phyloP scores from a whole-genome alignment of 2,888 invertebrate genomes.

The Oscheius myriophilus region DNA sequence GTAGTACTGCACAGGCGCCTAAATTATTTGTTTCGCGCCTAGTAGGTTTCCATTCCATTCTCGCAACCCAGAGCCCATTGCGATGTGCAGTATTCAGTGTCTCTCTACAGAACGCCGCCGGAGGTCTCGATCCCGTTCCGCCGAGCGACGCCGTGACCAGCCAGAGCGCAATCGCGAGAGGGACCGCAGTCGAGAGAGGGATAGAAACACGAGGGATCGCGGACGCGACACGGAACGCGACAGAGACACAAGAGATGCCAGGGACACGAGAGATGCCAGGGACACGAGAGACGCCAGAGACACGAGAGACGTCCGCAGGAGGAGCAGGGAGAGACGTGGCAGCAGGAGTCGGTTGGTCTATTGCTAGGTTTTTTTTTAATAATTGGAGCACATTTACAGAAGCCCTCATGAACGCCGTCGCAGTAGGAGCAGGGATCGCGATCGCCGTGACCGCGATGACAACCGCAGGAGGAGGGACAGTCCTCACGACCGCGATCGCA shows the following conservation, averaged over 20 bases:
- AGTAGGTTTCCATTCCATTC: neutral
- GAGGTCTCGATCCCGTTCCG: conserved; percentile 38
- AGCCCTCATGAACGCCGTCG: conserved; percentile 42
- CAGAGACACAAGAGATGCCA: conserved; percentile 31
- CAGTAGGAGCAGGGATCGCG: conserved; percentile 40
- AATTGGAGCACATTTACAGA: conserved; percentile 18
- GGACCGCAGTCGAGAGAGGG: conserved; percentile 31
- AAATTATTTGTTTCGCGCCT: too few relatives aligned
- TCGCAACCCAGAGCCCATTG: neutral
- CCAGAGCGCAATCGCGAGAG: conserved; percentile 21
- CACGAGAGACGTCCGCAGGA: conserved; percentile 18
- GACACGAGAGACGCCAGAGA: conserved; percentile 35
- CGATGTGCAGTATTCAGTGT: conserved; percentile 10
- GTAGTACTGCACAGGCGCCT: too few relatives aligned
- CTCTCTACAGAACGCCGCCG: conserved; percentile 33
- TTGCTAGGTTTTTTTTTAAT: neutral
- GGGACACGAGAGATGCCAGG: conserved; percentile 27
- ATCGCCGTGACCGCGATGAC: conserved; percentile 38
- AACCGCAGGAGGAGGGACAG: conserved; percentile 26
- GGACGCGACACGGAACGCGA: conserved; percentile 19
- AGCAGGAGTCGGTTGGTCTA: conserved; percentile 14
- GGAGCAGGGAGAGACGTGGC: neutral
- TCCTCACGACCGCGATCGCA: conserved; percentile 23
- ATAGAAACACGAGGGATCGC: conserved; percentile 31
- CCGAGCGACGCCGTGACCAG: conserved; percentile 24